Base-by-base conservation (phyloP, 2,797 vertebrate genomes). In the Enteromius thamalakanensis region DNA sequence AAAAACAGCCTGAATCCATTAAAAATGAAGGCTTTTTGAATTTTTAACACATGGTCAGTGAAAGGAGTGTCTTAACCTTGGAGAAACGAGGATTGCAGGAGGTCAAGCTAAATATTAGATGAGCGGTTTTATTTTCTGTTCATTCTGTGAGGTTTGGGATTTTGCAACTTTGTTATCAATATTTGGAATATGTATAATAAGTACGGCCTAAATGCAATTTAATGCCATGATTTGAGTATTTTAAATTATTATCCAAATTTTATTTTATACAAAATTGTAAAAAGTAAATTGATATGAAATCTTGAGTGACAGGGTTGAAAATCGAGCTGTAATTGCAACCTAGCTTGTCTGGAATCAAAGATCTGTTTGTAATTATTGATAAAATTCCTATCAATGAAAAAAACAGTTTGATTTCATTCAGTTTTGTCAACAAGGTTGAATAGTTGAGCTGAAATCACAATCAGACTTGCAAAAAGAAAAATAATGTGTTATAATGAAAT, bases 391-490 rank as follows among this genome's bases (percentile, higher is more conserved):
- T 49, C 14, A 71, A 71, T 29, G 2, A 32, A 72, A 49, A 49
- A 29, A 45, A 6, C 3, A 5, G 7, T 26, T 47, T 47, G n/a
- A 29, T 29, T 72, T 51, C 17, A 11, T 58, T 58, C 55, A 23
- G n/a, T 58, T 58, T 49, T 51, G 26, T n/a, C 10, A 71, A 71
- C 69, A 71, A 14, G 42, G 45, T 71, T 71, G 8, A 71, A 49
- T 49, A 8, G 47, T 71, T 71, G 4, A 49, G 15, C 26, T 71
- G 23, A 49, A 71, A 10, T 17, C 4, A 2, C 42, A 47, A 23
- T 45, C 42, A 45, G 42, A 45, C 12, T 45, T 12, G 2, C 11
- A 45, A 45, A 45, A 45, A 12, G 10, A 40, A 37, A 68, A 40
- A 40, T 68, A 4, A 40, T 9, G n/a, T 17, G 40, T 26, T 29